Conservation (phyloP, 35 echinoderm and acorn worm species). For the Stichopus chloronotus region DNA sequence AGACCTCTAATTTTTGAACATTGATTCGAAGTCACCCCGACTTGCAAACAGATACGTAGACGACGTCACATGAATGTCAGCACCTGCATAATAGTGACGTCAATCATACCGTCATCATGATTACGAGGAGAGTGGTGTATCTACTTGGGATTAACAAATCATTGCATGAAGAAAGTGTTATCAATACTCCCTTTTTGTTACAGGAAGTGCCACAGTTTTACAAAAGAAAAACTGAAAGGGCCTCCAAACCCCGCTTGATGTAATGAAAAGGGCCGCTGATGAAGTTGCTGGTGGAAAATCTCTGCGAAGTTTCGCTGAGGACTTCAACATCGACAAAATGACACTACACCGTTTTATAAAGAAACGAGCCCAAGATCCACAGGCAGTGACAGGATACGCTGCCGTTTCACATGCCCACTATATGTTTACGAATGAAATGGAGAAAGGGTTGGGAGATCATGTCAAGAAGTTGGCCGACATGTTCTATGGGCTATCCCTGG, state of each 20-base stretch:
- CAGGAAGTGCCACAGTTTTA: constrained; percentile 64
- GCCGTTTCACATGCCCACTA: background rate
- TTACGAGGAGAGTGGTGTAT: too few species aligned
- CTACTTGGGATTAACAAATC: too few species aligned
- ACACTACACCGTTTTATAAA: constrained; percentile 52
- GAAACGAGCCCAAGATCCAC: constrained; percentile 21
- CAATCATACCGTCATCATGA: too few species aligned
- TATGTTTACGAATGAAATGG: constrained; percentile 61
- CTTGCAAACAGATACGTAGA: too few species aligned
- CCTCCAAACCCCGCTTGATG: too few species aligned
- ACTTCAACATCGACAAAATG: constrained; percentile 39
- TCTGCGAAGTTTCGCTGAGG: background rate
- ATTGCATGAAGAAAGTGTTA: too few species aligned
- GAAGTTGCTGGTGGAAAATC: background rate
- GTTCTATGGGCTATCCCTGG: constrained; percentile 53
- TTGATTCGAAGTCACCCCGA: too few species aligned
- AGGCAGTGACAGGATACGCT: constrained; percentile 15
- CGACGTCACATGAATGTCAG: too few species aligned
- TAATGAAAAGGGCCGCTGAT: constrained; percentile 34
- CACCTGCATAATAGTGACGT: too few species aligned
- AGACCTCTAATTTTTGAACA: too few species aligned
- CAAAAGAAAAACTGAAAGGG: constrained; percentile 63
- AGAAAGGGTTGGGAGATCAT: constrained; percentile 43
- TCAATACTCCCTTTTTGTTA: too few species aligned
- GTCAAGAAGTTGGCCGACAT: constrained; percentile 26